Evolutionary conservation across 1,140 invertebrate species (phyloP), one percentile per base, ranked within the genome.

Genomic region (Drosophila prosaltans): DNA sequence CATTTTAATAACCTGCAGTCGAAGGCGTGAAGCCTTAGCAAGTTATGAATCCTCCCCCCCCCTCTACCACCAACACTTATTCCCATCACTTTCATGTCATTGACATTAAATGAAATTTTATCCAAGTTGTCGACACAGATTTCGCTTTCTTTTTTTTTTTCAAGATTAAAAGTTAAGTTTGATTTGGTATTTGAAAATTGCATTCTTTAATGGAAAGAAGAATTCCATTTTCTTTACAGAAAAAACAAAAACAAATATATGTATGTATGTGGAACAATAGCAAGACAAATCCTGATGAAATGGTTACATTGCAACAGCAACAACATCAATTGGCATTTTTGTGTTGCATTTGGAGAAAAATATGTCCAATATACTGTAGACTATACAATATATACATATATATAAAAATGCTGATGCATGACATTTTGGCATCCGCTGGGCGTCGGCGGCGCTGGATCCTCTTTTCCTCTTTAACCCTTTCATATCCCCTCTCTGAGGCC

Each of bases 31-130:
- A 89, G 80, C 84, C 77, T 64, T 81, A 83, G 84, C 78, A 51
- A 88, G 84, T 88, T 83, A 78, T 89, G 84, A 88, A 89, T 76
- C 83, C 86, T 71, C 74, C 79, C 80, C 82, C 86, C 74, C 74
- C 79, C 68, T 2, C 24, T 2, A n/a, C 1, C 21, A 3, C 45
- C n/a, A 2, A 43, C 41, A 3, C 11, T 7, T 5, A 1, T n/a
- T 0, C 41, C 21, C 45, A 26, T 8, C 32, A 30, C 75, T 74
- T 88, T 83, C 72, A 70, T 80, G 84, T 71, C 78, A 77, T 81
- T 90, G 81, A 81, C 74, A 81, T 76, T 81, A 72, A 80, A 78
- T 67, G 69, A 72, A 83, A 70, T 82, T 80, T 65, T 60, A 78
- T 68, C 74, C 68, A 70, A 71, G 64, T 54, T 71, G 72, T 69